Base-by-base conservation (phyloP, 35 echinoderm and acorn worm genomes). In the Apostichopus californicus region DNA sequence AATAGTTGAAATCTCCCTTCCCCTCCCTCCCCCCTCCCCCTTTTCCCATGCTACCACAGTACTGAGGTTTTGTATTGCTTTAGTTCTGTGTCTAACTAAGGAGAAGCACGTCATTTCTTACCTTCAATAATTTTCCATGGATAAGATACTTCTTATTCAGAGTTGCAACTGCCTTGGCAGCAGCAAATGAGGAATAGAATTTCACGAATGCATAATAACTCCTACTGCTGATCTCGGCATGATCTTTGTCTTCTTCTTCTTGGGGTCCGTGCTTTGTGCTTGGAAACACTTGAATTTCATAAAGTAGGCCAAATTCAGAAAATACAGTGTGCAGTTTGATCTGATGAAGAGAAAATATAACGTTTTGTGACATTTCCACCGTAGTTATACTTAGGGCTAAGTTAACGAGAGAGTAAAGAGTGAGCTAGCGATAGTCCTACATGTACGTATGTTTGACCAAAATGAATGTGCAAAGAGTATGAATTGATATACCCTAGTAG, bases 171-270 rank as follows among this genome's bases (percentile, higher is more conserved):
- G 94, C 94, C 34, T 58, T 88, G 25, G 23, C 8, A n/a, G 90
- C 90, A 55, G 82, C 94, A 81, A 66, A 55, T 0, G 90, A 15
- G n/a, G 94, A 95, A 64, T 83, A 95, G 55, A 92, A 95, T 52
- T 95, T 95, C 21, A 95, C 85, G 57, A 92, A 95, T 56, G 90
- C 94, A 77, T 95, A 95, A 11, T 66, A 89, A 68, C 58, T 56
- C 14, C 56, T 54, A 22, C 68, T 14, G 21, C 15, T 8, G 0
- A 55, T 14, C 9, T 18, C 57, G 15, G 3, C 12, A 12, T n/a
- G 79, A 46, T 46, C 34, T 46, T 46, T 46, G 7, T 61, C 58
- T 9, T 12, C 7, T 34, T 72, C 83, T 25, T 26, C 15, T 20
- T 56, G 15, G 25, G 77, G 54, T n/a, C 14, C 5, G 26, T 61